Evolutionary conservation across 2,797 vertebrate genomes (phyloP), one percentile per base, ranked within the genome.

Genomic region (Geotrypetes seraphini): DNA sequence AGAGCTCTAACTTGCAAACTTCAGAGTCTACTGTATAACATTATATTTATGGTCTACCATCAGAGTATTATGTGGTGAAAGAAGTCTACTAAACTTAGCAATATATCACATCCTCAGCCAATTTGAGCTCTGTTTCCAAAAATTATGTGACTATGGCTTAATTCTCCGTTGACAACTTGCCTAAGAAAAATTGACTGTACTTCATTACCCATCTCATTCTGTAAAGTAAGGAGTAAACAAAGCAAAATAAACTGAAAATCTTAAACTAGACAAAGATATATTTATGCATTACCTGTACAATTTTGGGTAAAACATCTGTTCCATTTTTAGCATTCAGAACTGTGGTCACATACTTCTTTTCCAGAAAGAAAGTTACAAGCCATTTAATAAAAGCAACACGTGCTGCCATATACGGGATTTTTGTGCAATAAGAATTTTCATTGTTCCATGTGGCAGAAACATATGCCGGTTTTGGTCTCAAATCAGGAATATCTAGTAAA

Each of bases 361-460:
- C 95, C 69, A 97, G 88, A 84, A 98, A 99, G 81, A 99, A 98
- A 48, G 89, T 96, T 72, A 99, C 92, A 22, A 99, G 81, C 96
- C 94, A 99, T 53, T 87, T 94, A 79, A 99, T 97, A 60, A 99
- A 98, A 66, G 87, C 81, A 62, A 98, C 95, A 15, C 93, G 89
- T 48, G 96, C 91, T 44, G 90, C 86, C 79, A 98, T 86, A 53
- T 90, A 94, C 23, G 95, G 94, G 60, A 96, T 92, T 54, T 93
- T 87, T 14, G 95, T 92, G 75, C 90, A 91, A 52, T 91, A 97
- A 50, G 83, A 79, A 53, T 80, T 93, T 67, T 96, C 93, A 37
- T 85, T 94, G 78, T 96, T 95, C 23, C 84, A 82, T 2, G 83
- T 86, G 49, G 85, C 73, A 25, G 78, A 71, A 62, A 96, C 66